Evolutionary conservation across 2,797 vertebrate genomes (phyloP).

Genomic region (Astyanax mexicanus): DNA sequence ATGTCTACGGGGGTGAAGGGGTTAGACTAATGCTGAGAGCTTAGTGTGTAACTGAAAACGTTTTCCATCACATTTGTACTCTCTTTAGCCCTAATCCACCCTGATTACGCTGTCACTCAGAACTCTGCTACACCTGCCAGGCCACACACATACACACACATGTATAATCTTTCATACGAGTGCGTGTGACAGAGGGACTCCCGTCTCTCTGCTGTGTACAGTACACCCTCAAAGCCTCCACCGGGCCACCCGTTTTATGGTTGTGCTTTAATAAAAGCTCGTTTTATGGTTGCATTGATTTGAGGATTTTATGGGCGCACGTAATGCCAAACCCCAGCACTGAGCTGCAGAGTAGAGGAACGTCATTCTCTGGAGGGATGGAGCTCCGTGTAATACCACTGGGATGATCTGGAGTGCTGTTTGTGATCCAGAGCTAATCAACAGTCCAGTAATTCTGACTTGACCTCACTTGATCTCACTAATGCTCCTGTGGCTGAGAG

Average conservation of each 20-base stretch:
- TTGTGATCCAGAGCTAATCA: too few relatives aligned
- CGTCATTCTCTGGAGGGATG: too few relatives aligned
- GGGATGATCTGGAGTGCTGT: too few relatives aligned
- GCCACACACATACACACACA: conserved; percentile 19
- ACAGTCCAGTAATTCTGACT: too few relatives aligned
- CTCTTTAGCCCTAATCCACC: conserved; percentile 70
- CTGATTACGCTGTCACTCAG: conserved; percentile 76
- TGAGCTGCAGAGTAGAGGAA: too few relatives aligned
- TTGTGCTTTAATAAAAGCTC: background rate
- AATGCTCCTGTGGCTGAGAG: too few relatives aligned
- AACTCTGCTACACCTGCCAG: conserved; percentile 65
- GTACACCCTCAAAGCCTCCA: conserved; percentile 4
- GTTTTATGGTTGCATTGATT: conserved; percentile 40
- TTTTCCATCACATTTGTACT: conserved; percentile 80
- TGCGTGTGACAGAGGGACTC: too few relatives aligned
- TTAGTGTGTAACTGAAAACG: conserved; percentile 78
- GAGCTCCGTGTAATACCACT: too few relatives aligned
- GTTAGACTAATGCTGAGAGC: conserved; percentile 68
- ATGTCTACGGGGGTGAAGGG: conserved; percentile 56
- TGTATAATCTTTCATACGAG: conserved; percentile 3
- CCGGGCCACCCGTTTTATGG: background rate
- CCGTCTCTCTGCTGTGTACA: background rate
- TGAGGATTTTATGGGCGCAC: conserved; percentile 37
- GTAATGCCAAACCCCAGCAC: too few relatives aligned
- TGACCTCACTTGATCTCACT: too few relatives aligned